Evolutionary conservation across 2,797 vertebrate species (phyloP), one percentile per base, ranked within the genome.

Genomic region (Danio tinwini): DNA sequence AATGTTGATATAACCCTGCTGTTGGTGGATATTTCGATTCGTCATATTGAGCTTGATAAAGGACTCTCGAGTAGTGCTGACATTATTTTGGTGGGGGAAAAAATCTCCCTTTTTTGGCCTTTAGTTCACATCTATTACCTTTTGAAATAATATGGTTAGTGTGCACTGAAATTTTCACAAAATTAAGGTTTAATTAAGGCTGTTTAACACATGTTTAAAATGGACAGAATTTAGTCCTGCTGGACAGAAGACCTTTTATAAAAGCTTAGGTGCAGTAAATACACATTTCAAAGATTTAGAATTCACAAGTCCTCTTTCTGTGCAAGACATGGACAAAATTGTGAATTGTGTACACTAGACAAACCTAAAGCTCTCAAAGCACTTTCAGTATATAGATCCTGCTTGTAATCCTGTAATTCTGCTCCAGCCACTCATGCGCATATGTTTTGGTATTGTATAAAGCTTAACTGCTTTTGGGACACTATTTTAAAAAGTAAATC

Each of bases 1-100:
- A 76, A 76, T 45, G 58, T 55, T 71, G 81, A 67, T 73, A 59
- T 44, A 47, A 63, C 29, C 5, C n/a, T 68, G 65, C 63, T 56
- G 56, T 56, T 61, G 75, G 14, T n/a, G 49, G 37, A 42, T 58
- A 39, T 17, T 70, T 50, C 42, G 10, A 29, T 65, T 39, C 61
- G 55, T 17, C 42, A 40, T 65, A 64, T n/a, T 62, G 71, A 47
- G 44, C 21, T 55, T 55, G 16, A 82, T 50, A 56, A 63, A 75
- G 61, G 12, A 67, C 39, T 19, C 13, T 53, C n/a, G 8, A 47
- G 55, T 21, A 16, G 40, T 56, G 40, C 19, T 19, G 19, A 49
- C 39, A n/a, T 29, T 74, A 55, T 70, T 70, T 40, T 17, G 16
- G 9, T 29, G 29, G 29, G 29, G 29, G 29, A 14, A 67, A 67